Base-by-base conservation (phyloP, 2,888 invertebrate genomes). In the Scaptomyza reducta region DNA sequence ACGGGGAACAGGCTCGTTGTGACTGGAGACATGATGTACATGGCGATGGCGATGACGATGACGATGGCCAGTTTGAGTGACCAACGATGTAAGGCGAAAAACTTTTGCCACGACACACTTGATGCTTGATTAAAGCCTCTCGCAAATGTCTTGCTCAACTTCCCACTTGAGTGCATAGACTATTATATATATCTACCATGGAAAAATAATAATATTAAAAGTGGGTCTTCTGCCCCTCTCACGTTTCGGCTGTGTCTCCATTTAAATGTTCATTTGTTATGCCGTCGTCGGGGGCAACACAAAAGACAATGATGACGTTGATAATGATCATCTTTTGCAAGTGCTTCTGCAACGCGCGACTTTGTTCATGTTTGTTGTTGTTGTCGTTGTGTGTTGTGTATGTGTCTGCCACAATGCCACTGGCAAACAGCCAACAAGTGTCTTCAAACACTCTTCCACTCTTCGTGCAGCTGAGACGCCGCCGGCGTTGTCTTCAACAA, bases 211-310 rank as follows among this genome's bases (percentile, higher is more conserved):
- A 50, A 35, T 33, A 33, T 6, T 33, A 45, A 58, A 46, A 40
- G 51, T 56, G n/a, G 31, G 14, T 38, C 38, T 38, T n/a, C n/a
- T 35, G 7, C 16, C 14, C 13, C 16, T 41, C 47, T 64, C 69
- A 58, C 67, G 61, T 62, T 62, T 63, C 50, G 77, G 70, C 75
- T 70, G 81, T 79, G 73, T 82, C 78, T 84, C 55, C 80, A 75
- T 85, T 84, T 86, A 84, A 85, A 85, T 85, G 84, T 85, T 82
- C 85, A 85, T 85, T 85, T 85, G 86, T 85, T 85, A 74, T 84
- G 85, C 82, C 86, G 85, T 85, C 85, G 79, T 75, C 86, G 84
- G 74, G 53, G 74, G 56, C 68, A 71, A 60, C 60, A 55, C 54
- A 49, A 60, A 62, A 56, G 44, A 63, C 58, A 40, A 62, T 47